Percentiles rank a stretch among this genome's conserved stretches.
phyloP scores from a whole-genome alignment of 2,888 invertebrate species.

The Graphium colonna region DNA sequence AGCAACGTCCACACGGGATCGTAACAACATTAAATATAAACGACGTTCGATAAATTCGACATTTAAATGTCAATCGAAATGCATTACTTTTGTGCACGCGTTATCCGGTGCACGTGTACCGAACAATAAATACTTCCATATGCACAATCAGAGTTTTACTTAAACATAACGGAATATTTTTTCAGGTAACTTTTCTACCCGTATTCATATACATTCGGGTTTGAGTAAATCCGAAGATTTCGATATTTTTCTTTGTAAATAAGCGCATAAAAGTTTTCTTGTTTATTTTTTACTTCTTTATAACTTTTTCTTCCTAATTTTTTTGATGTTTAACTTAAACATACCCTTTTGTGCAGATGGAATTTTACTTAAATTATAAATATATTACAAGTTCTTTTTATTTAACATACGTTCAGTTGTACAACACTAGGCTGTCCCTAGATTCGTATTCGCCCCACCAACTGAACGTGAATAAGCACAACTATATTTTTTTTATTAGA shows the following conservation, averaged over 20 bases:
- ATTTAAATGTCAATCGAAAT: too few species aligned
- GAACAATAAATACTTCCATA: constrained; percentile 29
- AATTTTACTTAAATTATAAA: constrained; percentile 6
- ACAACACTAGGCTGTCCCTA: too few species aligned
- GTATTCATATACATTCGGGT: constrained; percentile 35
- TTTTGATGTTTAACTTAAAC: neutral
- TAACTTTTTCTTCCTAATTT: too few species aligned
- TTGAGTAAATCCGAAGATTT: constrained; percentile 31
- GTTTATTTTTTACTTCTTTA: too few species aligned
- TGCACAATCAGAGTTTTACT: constrained; percentile 11
- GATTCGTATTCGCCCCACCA: too few species aligned
- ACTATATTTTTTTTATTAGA: constrained; percentile 49
- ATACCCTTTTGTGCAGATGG: constrained; percentile 8
- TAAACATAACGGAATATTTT: neutral
- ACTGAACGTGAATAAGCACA: constrained; percentile 28
- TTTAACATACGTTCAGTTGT: too few species aligned
- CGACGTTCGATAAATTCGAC: constrained; percentile 28
- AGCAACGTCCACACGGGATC: too few species aligned
- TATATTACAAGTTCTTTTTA: neutral
- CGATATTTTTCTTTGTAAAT: neutral
- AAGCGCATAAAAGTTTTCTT: neutral
- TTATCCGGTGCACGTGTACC: too few species aligned
- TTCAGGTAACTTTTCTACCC: neutral
- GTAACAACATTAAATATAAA: constrained; percentile 35
- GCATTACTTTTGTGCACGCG: too few species aligned